Evolutionary conservation across 2,888 invertebrate species (phyloP).

Genomic region (Strigamia maritima): DNA sequence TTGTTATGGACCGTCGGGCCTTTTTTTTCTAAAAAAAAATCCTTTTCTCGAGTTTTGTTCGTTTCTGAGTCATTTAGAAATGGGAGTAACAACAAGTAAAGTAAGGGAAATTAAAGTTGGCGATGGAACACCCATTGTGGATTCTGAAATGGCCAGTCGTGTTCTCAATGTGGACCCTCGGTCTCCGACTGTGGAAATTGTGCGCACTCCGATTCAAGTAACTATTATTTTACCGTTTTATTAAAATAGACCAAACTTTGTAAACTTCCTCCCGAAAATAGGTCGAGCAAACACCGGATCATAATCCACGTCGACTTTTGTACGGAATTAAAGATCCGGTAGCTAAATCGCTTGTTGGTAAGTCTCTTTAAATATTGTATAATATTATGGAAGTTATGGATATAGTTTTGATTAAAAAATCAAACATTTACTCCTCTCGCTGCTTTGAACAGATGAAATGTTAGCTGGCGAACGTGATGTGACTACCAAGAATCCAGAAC

Average conservation of each 20-base stretch:
- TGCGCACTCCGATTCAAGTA: constrained; percentile 11
- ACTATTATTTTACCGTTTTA: neutral
- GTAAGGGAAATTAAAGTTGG: neutral
- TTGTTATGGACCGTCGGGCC: neutral
- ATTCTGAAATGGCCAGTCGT: neutral
- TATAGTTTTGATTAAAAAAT: neutral
- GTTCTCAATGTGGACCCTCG: neutral
- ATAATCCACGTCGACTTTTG: neutral
- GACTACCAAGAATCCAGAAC: neutral
- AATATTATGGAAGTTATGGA: neutral
- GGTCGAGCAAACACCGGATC: neutral
- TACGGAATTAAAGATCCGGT: neutral
- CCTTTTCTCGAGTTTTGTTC: neutral
- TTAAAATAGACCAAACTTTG: neutral
- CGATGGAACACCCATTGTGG: neutral
- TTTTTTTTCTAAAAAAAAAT: neutral
- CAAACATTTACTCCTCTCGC: neutral
- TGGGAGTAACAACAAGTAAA: constrained; percentile 22
- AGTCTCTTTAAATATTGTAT: neutral
- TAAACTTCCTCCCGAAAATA: neutral
- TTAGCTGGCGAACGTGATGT: neutral
- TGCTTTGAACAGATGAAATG: constrained; percentile 18
- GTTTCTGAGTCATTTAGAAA: neutral
- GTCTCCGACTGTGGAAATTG: neutral
- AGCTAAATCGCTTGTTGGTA: neutral